Base-by-base conservation (phyloP, 2,888 invertebrate species). In the Andricus quercusramuli region DNA sequence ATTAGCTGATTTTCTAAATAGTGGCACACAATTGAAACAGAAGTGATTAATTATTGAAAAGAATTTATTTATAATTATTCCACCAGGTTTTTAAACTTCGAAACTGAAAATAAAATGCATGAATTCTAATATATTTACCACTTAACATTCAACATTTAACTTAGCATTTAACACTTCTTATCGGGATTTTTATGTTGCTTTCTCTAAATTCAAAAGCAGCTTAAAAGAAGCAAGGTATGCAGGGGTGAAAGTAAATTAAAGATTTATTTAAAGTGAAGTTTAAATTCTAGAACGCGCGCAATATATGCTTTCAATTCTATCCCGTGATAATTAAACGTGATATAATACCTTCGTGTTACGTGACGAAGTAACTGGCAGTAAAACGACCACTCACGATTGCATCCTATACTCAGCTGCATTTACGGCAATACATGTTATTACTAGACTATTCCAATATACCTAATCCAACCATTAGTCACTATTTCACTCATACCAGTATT, bases 331-430 rank as follows among this genome's bases (percentile, higher is more conserved):
- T 74, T 74, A 74, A 74, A 74, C 32, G 74, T 74, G 37, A 74
- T 74, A 74, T 74, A 74, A 56, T 74, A 74, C 74, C 56, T 56
- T 56, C 74, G 74, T 74, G 74, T 74, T 74, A 74, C 51, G 74
- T 56, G 74, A 56, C 74, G 29, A 74, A 74, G 56, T 74, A 56
- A 74, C 74, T 74, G 25, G n/a, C 56, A n/a, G 29, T 74, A 74
- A 74, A 74, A 56, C 32, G 70, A 51, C 70, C 70, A 70, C 29
- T 32, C 51, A 51, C 74, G 74, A 74, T 74, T 74, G 74, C 74
- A 74, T 74, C 22, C 56, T 51, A 74, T 74, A 47, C 47, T 74
- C 56, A 68, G 41, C 29, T 56, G 15, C 70, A 70, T 70, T 70
- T 70, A 70, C 32, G 20, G 25, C 70, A 74, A 74, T 74, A 74